Conservation (phyloP, 2,113 vertebrate species). For the Pseudorhombus dupliciocellatus region DNA sequence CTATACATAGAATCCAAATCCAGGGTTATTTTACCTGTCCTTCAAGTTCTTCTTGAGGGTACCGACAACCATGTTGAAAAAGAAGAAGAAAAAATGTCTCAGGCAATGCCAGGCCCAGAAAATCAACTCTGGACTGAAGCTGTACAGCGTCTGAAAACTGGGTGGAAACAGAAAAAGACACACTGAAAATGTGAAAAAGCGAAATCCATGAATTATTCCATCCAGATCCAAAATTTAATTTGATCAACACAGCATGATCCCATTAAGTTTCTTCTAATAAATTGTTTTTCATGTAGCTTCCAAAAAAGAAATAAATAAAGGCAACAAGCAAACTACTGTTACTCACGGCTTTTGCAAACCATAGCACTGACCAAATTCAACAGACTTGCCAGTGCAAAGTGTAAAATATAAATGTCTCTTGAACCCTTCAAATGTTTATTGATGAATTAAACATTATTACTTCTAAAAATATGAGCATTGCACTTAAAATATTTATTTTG, state of each 20-base stretch:
- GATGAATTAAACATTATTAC: not conserved
- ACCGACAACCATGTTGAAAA: constrained; percentile 30
- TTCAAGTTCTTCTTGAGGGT: constrained; percentile 52
- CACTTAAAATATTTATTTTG: no score
- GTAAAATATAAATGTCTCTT: no score
- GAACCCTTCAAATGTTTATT: not conserved
- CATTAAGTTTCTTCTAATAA: no score
- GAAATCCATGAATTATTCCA: not conserved
- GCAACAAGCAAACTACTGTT: no score
- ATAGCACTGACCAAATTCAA: no score
- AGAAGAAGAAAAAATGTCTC: constrained; percentile 43
- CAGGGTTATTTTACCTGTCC: constrained; percentile 48
- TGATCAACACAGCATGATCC: not conserved
- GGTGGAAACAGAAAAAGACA: constrained; percentile 4
- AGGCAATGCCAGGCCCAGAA: constrained; percentile 55
- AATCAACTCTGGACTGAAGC: not conserved
- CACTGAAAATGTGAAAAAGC: not conserved
- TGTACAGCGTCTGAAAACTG: constrained; percentile 30
- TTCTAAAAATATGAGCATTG: not conserved
- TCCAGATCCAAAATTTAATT: not conserved
- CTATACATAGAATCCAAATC: no score
- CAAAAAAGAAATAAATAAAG: no score
- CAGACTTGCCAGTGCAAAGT: no score
- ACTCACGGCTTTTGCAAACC: no score
- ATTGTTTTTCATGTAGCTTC: no score